Evolutionary conservation across 2,113 vertebrate species (phyloP).

Genomic region (Chlorodrepanis virens): DNA sequence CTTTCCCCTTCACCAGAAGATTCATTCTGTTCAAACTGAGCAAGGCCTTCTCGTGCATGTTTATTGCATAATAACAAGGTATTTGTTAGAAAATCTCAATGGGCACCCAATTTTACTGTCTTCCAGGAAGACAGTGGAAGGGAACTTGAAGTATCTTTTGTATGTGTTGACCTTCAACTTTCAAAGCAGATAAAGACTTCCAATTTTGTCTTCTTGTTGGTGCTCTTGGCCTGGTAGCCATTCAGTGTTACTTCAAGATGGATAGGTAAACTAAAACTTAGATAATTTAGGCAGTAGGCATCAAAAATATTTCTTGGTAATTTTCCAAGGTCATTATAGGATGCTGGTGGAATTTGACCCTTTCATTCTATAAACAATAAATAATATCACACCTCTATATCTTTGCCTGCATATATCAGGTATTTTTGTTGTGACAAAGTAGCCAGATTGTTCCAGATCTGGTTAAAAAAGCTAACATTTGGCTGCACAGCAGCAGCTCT

Average conservation of each 20-base stretch:
- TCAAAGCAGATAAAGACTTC: neutral
- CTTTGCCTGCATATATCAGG: neutral
- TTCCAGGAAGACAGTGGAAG: neutral
- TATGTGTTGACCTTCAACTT: neutral
- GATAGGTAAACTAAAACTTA: neutral
- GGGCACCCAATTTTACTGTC: neutral
- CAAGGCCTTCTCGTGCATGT: neutral
- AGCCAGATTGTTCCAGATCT: constrained; percentile 56
- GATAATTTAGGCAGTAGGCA: neutral
- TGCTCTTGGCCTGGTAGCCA: neutral
- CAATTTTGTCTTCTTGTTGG: neutral
- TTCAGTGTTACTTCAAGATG: neutral
- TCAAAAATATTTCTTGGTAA: neutral
- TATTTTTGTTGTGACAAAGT: constrained; percentile 37
- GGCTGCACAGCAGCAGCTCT: constrained; percentile 41
- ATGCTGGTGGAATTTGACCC: neutral
- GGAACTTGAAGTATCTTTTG: neutral
- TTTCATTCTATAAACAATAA: neutral
- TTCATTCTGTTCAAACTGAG: neutral
- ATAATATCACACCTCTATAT: neutral
- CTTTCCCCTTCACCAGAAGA: constrained; percentile 9
- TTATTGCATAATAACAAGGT: neutral
- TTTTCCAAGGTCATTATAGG: neutral
- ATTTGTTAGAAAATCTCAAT: neutral
- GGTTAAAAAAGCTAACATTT: constrained; percentile 50